These are phyloP conservation scores for Gobio gobio DNA, from an alignment of 2,113 vertebrate species.

Conservation along the genomic window DNA sequence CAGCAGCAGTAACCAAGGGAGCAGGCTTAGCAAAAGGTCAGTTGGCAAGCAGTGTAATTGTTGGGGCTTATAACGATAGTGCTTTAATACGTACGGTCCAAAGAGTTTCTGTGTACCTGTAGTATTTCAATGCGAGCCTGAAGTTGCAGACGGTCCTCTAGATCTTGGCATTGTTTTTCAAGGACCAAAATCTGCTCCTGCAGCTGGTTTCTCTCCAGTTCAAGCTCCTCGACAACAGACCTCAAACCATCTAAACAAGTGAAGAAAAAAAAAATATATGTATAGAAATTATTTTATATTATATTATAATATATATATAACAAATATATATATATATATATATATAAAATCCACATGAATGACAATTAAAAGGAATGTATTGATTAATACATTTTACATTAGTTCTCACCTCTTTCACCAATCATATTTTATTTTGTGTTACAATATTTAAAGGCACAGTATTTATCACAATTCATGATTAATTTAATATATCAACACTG, in stretches of 20 bases:
- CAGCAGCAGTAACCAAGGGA: not conserved
- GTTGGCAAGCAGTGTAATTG: not conserved
- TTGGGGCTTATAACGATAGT: not conserved
- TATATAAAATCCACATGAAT: no score
- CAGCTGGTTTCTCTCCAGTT: conserved; percentile 89
- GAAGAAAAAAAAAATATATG: not conserved
- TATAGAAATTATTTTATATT: not conserved
- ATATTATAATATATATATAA: no score
- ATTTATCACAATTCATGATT: no score
- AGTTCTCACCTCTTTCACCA: not conserved
- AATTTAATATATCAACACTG: no score
- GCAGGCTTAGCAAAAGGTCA: not conserved
- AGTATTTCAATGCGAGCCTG: conserved; percentile 84
- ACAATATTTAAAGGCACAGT: no score
- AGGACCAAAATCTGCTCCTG: conserved; percentile 90
- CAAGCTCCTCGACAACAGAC: conserved; percentile 88
- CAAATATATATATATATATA: no score
- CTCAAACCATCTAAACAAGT: conserved; percentile 75
- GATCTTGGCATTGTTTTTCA: conserved; percentile 85
- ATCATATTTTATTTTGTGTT: no score
- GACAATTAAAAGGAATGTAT: no score
- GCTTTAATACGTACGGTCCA: not conserved
- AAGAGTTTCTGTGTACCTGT: conserved; percentile 76
- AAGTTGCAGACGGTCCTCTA: conserved; percentile 87
- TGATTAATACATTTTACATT: not conserved